phyloP scores from a whole-genome alignment of 2,888 invertebrate genomes.

The Plemyria rubiginata region DNA sequence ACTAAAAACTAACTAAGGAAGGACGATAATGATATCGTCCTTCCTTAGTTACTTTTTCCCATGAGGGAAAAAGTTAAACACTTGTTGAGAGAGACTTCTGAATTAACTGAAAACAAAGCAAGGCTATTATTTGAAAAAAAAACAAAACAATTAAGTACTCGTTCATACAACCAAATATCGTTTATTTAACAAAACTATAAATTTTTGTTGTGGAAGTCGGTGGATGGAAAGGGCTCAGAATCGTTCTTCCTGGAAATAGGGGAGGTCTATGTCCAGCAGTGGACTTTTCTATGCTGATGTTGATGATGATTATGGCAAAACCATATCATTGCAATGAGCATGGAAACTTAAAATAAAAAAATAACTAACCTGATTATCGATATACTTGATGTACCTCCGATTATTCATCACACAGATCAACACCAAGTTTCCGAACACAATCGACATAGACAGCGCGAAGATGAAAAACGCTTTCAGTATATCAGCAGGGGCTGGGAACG shows the following conservation, averaged over 20 bases:
- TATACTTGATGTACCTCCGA: constrained; percentile 92
- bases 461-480: constrained; percentile 91
- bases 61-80: too few species aligned
- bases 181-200: too few species aligned
- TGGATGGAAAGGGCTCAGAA: too few species aligned
- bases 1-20: constrained; percentile 2
- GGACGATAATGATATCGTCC: background rate
- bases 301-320: background rate
- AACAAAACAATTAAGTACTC: too few species aligned
- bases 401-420: constrained; percentile 94
- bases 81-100: background rate
- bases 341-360: too few species aligned
- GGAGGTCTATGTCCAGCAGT: too few species aligned
- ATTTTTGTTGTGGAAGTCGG: too few species aligned
- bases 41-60: too few species aligned
- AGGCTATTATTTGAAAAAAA: background rate
- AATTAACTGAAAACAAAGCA: background rate
- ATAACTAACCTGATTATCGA: constrained; percentile 91
- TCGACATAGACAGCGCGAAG: constrained; percentile 90
- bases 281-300: too few species aligned
- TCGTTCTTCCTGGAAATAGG: too few species aligned
- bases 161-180: too few species aligned
- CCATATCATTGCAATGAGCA: background rate
- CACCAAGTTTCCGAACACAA: constrained; percentile 91
- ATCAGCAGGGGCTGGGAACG: constrained; percentile 88